Evolutionary conservation across 2,888 invertebrate species (phyloP).

Genomic region (Heliconius ethilla): DNA sequence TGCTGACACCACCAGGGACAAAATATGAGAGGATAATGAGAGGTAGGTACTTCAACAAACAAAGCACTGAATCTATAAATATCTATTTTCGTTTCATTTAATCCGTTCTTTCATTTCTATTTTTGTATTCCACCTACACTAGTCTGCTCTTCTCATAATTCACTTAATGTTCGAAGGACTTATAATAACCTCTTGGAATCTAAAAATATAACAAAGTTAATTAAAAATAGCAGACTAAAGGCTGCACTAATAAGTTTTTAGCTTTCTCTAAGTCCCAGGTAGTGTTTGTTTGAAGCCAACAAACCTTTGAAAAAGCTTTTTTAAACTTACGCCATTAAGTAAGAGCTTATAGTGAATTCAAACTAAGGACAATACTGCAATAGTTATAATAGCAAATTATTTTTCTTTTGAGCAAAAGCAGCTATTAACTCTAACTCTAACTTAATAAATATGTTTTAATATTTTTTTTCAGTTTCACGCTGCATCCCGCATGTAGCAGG

Average conservation of each 20-base stretch:
- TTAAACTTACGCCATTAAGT: not conserved
- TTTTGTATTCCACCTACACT: not conserved
- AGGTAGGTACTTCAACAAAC: not conserved
- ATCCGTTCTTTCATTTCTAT: constrained; percentile 1
- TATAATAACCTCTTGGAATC: constrained; percentile 1
- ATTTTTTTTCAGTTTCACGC: too few species aligned
- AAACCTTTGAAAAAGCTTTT: not conserved
- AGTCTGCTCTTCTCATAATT: not conserved
- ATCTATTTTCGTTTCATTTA: not conserved
- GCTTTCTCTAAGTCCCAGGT: not conserved
- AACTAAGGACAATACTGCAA: too few species aligned
- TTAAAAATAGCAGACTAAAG: constrained; percentile 21
- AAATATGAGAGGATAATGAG: not conserved
- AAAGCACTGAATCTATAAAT: not conserved
- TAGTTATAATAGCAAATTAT: too few species aligned
- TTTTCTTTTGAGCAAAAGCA: too few species aligned
- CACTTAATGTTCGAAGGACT: not conserved
- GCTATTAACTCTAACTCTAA: too few species aligned
- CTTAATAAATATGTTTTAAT: too few species aligned
- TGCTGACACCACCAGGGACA: not conserved
- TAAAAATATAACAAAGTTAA: constrained; percentile 19
- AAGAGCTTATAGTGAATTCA: not conserved
- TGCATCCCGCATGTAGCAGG: too few species aligned
- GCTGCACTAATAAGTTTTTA: constrained; percentile 18
- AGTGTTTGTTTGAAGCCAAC: not conserved